Evolutionary conservation across 2,113 vertebrate genomes (phyloP).

Genomic region (Carollia perspicillata): DNA sequence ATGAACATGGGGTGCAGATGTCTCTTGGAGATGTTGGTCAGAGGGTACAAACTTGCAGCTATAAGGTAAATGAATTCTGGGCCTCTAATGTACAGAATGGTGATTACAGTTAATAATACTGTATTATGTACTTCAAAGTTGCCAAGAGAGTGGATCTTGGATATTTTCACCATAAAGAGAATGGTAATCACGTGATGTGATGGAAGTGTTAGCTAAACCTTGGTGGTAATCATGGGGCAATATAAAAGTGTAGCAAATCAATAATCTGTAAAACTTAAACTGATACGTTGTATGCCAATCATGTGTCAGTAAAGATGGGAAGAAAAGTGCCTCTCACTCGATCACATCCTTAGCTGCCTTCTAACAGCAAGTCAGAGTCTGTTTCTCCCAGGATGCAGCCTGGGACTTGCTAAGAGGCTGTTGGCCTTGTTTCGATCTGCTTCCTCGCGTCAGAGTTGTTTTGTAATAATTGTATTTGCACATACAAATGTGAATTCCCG

Average conservation of each 20-base stretch:
- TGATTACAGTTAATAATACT: not conserved
- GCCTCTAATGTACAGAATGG: not conserved
- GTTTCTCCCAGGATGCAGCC: not conserved
- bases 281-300: not conserved
- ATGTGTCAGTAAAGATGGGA: not conserved
- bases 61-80: not conserved
- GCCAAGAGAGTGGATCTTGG: not conserved
- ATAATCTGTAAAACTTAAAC: not conserved
- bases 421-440: not conserved
- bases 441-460: not conserved
- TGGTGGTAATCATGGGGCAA: not conserved
- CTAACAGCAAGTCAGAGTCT: not conserved
- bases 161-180: not conserved
- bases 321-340: not conserved
- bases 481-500: constrained; percentile 16
- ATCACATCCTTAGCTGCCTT: not conserved
- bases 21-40: not conserved
- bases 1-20: not conserved
- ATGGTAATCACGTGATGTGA: not conserved
- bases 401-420: not conserved
- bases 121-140: not conserved
- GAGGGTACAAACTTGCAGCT: not conserved
- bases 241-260: too few species aligned
- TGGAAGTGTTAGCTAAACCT: not conserved
- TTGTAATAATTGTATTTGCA: constrained; percentile 16